These are phyloP conservation scores for Parazoanthus swiftii DNA, from an alignment of 92 coral and sea anemone species.

Conservation along the genomic window DNA sequence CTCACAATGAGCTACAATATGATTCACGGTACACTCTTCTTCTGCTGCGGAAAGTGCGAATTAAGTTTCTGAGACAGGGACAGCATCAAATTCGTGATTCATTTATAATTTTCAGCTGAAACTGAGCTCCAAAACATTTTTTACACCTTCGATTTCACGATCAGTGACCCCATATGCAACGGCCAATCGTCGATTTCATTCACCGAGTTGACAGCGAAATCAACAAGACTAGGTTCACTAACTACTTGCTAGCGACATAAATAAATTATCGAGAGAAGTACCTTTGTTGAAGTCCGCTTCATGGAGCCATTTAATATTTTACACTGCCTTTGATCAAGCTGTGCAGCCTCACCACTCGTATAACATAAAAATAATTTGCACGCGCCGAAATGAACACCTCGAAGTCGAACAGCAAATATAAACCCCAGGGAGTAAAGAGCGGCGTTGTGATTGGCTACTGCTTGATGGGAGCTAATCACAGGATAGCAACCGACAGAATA, in stretches of 20 bases:
- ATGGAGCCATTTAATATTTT: slow-evolving; percentile 6
- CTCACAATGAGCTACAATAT: slow-evolving; percentile 53
- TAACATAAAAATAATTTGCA: slow-evolving; percentile 65
- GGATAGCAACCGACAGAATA: slow-evolving; percentile 44
- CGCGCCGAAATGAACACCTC: slow-evolving; percentile 90
- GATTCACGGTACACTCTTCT: slow-evolving; percentile 49
- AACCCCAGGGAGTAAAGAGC: slow-evolving; percentile 64
- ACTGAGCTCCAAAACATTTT: background rate
- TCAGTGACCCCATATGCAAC: slow-evolving; percentile 10
- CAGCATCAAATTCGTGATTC: background rate
- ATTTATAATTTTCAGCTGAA: background rate
- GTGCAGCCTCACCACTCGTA: slow-evolving; percentile 49
- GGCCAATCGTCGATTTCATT: slow-evolving; percentile 35
- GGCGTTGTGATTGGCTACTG: slow-evolving; percentile 73
- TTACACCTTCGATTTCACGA: background rate
- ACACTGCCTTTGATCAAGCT: slow-evolving; percentile 37
- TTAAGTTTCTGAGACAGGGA: background rate
- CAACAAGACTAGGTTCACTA: background rate
- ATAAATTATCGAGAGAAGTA: slow-evolving; percentile 13
- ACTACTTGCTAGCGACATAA: background rate
- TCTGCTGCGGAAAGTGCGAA: slow-evolving; percentile 45
- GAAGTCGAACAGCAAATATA: slow-evolving; percentile 56
- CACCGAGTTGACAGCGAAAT: slow-evolving; percentile 31
- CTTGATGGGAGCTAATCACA: slow-evolving; percentile 51
- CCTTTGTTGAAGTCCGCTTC: slow-evolving; percentile 35